Evolutionary conservation across 2,797 vertebrate species (phyloP).

Genomic region (Kryptopterus vitreolus): DNA sequence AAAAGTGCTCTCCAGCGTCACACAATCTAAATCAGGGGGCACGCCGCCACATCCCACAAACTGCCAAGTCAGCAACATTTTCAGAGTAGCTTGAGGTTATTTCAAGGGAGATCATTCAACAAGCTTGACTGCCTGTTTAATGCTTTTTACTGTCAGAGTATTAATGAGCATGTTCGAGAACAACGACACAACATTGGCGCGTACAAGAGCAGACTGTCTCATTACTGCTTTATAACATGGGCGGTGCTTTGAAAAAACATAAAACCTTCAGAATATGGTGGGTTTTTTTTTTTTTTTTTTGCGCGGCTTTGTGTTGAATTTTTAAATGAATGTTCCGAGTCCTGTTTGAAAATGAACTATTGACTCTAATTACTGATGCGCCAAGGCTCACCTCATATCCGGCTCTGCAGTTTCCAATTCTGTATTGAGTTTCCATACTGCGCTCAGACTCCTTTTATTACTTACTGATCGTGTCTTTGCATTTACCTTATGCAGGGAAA

Average conservation of each 20-base stretch:
- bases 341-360: background rate
- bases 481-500: background rate
- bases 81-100: slow-evolving; percentile 22
- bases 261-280: background rate
- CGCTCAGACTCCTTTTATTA: slow-evolving; percentile 2
- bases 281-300: too few species aligned
- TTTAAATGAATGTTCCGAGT: background rate
- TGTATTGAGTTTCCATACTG: background rate
- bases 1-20: slow-evolving; percentile 43
- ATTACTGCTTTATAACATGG: slow-evolving; percentile 19
- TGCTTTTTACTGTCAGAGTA: slow-evolving; percentile 34
- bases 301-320: background rate
- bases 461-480: slow-evolving; percentile 25
- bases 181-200: slow-evolving; percentile 33
- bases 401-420: background rate
- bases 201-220: slow-evolving; percentile 35
- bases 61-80: slow-evolving; percentile 41
- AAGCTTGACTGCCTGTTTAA: slow-evolving; percentile 35
- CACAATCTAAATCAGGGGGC: slow-evolving; percentile 41
- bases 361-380: slow-evolving; percentile 7
- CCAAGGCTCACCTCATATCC: background rate
- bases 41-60: slow-evolving; percentile 16
- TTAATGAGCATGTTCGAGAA: slow-evolving; percentile 44
- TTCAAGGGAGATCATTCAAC: slow-evolving; percentile 40
- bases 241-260: slow-evolving; percentile 19